Base-by-base conservation (phyloP, 2,113 vertebrate genomes). In the Callocephalon fimbriatum region DNA sequence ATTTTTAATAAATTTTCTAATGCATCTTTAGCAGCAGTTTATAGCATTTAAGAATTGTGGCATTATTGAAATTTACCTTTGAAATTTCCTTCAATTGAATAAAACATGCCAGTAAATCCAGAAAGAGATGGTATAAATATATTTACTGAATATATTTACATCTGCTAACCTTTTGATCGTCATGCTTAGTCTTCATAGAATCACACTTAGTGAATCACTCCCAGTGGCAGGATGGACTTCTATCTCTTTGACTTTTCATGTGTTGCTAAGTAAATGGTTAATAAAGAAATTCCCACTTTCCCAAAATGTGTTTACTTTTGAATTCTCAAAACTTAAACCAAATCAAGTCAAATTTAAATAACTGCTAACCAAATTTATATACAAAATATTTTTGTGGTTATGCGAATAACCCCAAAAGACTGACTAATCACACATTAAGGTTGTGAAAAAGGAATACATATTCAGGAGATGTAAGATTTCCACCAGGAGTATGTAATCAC, bases 31-130 rank as follows among this genome's bases (percentile, higher is more conserved):
- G 10, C 23, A 68, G 42, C 44, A 66, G 84, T 93, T 84, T 87
- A 31, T 53, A 96, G 44, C 63, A 83, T 50, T 62, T 73, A 40
- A 48, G 85, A 75, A 76, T 37, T 44, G 71, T 67, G 58, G 12
- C 61, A 53, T 61, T 81, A 35, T 67, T 5, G 88, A 92, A 85
- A 35, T 80, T 78, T 90, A 76, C 53, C 42, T 32, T 87, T 94
- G 35, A 70, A 94, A 93, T 87, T 93, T 93, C 93, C 35, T 83
- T 78, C 68, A 90, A 56, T 77, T 96, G 20, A 84, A 48, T 83
- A 70, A 93, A 91, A 91, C 35, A 70, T 53, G n/a, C 35, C 42
- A 86, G 32, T 94, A 90, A 86, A 32, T 26, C 77, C 82, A 40
- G 38, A 44, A 93, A 72, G 75, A 45, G 21, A 53, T 83, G 35